Base-by-base conservation (phyloP, 2,888 invertebrate species). In the Trissolcus japonicus region DNA sequence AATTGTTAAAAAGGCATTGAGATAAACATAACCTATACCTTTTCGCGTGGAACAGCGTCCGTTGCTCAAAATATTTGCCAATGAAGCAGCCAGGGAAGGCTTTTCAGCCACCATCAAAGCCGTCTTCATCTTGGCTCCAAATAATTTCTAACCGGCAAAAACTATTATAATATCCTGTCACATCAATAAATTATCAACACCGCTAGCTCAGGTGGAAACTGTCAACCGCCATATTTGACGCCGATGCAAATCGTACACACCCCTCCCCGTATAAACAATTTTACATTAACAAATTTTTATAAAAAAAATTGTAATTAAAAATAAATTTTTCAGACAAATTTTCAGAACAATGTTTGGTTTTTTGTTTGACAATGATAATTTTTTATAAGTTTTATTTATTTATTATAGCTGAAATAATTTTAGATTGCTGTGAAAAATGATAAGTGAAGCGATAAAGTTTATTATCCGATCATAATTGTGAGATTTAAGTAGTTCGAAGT, bases 51-150 rank as follows among this genome's bases (percentile, higher is more conserved):
- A 91, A 86, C 93, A 92, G 87, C 94, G 94, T 69, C 95, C 95
- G 90, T 96, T 95, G 81, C 98, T 98, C 73, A 99, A 91, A 86
- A 99, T 97, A 84, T 93, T 94, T 1, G 99, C 97, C 40, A 99
- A 91, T 54, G 98, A 96, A 86, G 95, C 95, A 16, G 99, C 99
- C 89, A 99, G 89, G 74, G 98, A 98, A 40, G 99, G 99, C 93
- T 99, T 99, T 90, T 99, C 99, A 82, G 99, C 98, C 86, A 99
- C 98, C 99, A 99, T 99, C 81, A 99, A 92, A 65, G 95, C 96
- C 48, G 92, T 93, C 90, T 94, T 95, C 96, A 96, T 95, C 72
- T 84, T 92, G 59, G 57, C 55, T 71, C 56, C 62, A 13, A 7
- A 4, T 46, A 11, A 11, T 46, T 14, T 59, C 6, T 11, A 51